Conservation (phyloP, 2,888 invertebrate genomes). For the Troides helena region DNA sequence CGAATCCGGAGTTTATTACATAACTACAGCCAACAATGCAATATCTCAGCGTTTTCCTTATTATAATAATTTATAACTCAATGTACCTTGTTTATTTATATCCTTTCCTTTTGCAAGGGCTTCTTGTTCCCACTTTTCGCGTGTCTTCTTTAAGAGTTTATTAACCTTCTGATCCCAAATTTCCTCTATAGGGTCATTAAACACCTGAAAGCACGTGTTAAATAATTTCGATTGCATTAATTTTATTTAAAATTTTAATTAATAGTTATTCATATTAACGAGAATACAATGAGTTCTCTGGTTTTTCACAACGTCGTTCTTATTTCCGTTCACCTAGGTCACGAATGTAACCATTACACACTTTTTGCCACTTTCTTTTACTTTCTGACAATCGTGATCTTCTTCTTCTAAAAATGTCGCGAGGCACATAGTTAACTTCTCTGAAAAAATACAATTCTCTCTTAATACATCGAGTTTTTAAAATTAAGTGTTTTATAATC, state of each 20-base stretch:
- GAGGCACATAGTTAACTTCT: neutral
- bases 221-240: too few relatives aligned
- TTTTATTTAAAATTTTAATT: too few relatives aligned
- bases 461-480: neutral
- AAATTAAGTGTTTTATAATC: too few relatives aligned
- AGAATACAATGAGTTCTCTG: neutral
- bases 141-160: neutral
- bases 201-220: neutral
- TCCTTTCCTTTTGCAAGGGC: neutral
- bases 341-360: neutral
- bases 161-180: conserved; percentile 1
- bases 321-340: neutral
- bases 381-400: neutral
- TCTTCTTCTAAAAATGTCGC: neutral
- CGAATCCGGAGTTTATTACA: neutral
- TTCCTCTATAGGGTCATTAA: neutral
- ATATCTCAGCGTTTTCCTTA: neutral
- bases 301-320: neutral
- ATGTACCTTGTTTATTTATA: neutral
- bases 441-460: neutral
- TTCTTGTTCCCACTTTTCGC: conserved; percentile 4
- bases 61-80: neutral
- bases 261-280: too few relatives aligned
- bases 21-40: neutral
- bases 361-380: neutral